These are phyloP conservation scores for Cylindroiulus punctatus DNA, from an alignment of 2,888 invertebrate species.

Conservation along the genomic window DNA sequence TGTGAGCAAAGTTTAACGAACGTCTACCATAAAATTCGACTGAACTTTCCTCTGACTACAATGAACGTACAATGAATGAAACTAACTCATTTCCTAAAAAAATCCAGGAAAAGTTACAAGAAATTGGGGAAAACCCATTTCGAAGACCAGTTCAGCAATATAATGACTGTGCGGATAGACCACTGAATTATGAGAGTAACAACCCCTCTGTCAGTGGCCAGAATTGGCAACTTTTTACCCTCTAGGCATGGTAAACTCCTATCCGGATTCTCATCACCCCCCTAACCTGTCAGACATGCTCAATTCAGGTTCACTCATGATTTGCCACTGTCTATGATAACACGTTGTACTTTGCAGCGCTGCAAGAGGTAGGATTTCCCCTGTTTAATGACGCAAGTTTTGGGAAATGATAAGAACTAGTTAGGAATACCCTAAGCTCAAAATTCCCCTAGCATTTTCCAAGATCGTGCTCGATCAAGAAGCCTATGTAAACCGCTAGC, in stretches of 20 bases:
- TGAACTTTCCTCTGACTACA: background rate
- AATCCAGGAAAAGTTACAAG: background rate
- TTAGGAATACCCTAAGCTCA: background rate
- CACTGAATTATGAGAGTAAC: background rate
- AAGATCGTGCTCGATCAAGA: background rate
- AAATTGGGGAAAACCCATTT: background rate
- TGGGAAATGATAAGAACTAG: background rate
- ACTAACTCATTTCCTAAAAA: background rate
- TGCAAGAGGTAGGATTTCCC: background rate
- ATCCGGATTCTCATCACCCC: background rate
- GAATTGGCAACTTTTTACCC: background rate
- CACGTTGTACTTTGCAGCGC: background rate
- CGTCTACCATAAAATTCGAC: background rate
- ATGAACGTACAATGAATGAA: background rate
- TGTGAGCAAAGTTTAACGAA: background rate
- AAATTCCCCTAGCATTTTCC: background rate
- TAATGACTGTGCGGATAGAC: background rate
- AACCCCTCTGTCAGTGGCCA: background rate
- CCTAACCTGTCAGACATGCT: conserved; percentile 23
- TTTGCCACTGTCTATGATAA: background rate
- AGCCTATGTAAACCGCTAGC: background rate
- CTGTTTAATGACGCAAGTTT: background rate
- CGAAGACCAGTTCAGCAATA: background rate
- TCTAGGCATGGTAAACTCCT: background rate
- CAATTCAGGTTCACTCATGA: background rate